These are phyloP conservation scores for Ibycter americanus DNA, from an alignment of 2,797 vertebrate genomes.

Conservation along the genomic window DNA sequence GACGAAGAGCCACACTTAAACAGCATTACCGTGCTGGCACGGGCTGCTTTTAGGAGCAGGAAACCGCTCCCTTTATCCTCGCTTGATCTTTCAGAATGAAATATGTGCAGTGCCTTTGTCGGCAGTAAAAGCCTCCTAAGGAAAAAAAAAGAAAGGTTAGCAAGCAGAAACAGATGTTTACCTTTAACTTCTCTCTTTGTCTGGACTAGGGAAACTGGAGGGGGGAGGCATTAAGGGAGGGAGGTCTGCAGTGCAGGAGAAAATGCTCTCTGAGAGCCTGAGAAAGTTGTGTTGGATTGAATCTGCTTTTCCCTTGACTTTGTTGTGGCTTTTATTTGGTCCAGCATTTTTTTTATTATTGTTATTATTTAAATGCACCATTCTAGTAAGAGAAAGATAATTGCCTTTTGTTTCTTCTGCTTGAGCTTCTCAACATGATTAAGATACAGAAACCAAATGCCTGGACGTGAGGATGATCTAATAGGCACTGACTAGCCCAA, in stretches of 20 bases:
- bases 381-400: conserved; percentile 4
- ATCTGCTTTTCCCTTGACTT: background rate
- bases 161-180: conserved; percentile 39
- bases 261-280: background rate
- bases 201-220: background rate
- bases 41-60: conserved; percentile 9
- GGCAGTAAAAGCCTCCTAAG: conserved; percentile 38
- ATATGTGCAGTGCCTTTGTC: conserved; percentile 15
- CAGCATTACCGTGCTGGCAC: conserved; percentile 18
- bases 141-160: background rate
- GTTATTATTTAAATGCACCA: background rate
- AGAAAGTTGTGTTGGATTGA: background rate
- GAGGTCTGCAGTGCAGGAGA: background rate
- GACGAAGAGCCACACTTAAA: background rate
- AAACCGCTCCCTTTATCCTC: conserved; percentile 63
- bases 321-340: conserved; percentile 17
- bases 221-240: background rate
- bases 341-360: background rate
- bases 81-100: conserved; percentile 53
- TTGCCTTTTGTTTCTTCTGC: conserved; percentile 17
- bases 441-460: background rate
- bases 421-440: background rate
- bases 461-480: background rate
- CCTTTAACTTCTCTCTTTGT: conserved; percentile 38
- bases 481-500: background rate